Evolutionary conservation across 2,113 vertebrate genomes (phyloP), one percentile per base, ranked within the genome.

Genomic region (Microtus ochrogaster): DNA sequence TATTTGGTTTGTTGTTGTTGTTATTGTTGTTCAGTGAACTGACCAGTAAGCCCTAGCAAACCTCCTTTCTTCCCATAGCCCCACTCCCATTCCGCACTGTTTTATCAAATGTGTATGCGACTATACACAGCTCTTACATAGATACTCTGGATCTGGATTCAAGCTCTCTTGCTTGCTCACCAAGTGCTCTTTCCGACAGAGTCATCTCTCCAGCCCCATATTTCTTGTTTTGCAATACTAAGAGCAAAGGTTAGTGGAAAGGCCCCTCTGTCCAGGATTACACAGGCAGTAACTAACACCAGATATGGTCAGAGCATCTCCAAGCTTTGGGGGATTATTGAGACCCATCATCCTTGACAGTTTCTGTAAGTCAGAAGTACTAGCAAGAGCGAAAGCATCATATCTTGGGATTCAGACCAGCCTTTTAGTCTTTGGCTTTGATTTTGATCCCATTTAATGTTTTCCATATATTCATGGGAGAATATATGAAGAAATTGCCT

Each of bases 211-310:
- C 0, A 41, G 3, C 7, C 24, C 13, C 47, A 16, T 83, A 3
- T 30, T 92, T 92, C 39, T 90, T 79, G 2, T 55, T 93, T 95
- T 83, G 87, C 90, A 90, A 19, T 30, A 76, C 24, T 89, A 90
- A 79, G 68, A 77, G 17, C 47, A 66, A 95, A 92, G 16, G 7
- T 3, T 24, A 47, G 14, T 55, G 2, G 4, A 76, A 2, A 33
- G 58, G 5, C 24, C 26, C 47, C 28, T 73, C 17, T 83, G 7
- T 74, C 9, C 58, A 79, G 65, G 12, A n/a, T 79, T 36, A 76
- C 6, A 5, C 9, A 5, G 81, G 41, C 0, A 13, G 5, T 36
- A 86, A 44, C 44, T 81, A 58, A 92, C 93, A 92, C 11, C 2
- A 82, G 24, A 94, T 30, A n/a, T 89, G 17, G 49, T 47, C 77